phyloP scores from a whole-genome alignment of 1,140 invertebrate genomes.

The Lepidotrigona ventralis region DNA sequence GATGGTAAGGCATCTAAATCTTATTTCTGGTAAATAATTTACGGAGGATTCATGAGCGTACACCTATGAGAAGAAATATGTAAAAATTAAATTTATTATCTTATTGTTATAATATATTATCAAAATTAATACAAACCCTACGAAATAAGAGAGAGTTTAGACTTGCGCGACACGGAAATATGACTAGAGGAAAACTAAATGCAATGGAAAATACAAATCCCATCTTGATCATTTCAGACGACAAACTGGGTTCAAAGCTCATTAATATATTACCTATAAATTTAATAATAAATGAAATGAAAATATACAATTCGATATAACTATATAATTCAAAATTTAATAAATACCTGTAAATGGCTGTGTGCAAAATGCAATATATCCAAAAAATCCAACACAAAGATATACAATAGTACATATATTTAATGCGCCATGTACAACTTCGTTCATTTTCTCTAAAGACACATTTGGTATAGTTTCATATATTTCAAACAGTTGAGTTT shows the following conservation, averaged over 20 bases:
- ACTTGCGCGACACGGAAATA: conserved; percentile 97
- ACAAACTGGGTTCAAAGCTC: conserved; percentile 88
- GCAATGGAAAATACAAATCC: conserved; percentile 97
- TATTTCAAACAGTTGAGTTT: conserved; percentile 98
- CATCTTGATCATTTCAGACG: conserved; percentile 93
- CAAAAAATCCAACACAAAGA: conserved; percentile 94
- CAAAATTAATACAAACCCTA: conserved; percentile 83
- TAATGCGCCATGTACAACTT: conserved; percentile 91
- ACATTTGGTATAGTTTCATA: conserved; percentile 94
- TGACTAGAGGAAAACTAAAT: conserved; percentile 97
- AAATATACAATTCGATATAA: too few relatives aligned
- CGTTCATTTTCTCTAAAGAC: conserved; percentile 93
- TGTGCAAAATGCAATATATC: conserved; percentile 95
- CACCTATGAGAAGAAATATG: conserved; percentile 63
- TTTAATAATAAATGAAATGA: not conserved
- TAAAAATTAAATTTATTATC: not conserved
- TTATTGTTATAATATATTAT: not conserved
- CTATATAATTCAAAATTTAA: not conserved
- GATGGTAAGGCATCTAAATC: conserved; percentile 90
- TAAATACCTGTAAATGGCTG: conserved; percentile 85
- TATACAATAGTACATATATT: conserved; percentile 95
- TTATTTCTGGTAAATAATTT: conserved; percentile 87
- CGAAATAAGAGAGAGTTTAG: conserved; percentile 94
- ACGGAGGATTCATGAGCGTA: conserved; percentile 80
- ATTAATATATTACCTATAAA: conserved; percentile 93